Evolutionary conservation across 2,113 vertebrate genomes (phyloP).

Genomic region (Capra hircus): DNA sequence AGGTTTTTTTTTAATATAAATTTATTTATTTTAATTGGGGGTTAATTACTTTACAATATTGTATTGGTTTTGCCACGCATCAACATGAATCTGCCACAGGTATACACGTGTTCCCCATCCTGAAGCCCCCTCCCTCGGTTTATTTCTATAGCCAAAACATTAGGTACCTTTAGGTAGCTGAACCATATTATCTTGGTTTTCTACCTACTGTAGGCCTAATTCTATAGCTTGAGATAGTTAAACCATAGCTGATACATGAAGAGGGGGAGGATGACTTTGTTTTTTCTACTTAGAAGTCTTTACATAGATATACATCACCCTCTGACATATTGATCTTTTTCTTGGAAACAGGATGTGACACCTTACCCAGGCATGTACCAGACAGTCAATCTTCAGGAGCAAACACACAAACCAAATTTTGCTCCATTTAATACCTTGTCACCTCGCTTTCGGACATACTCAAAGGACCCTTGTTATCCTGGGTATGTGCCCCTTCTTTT

Average conservation of each 20-base stretch:
- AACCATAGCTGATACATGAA: background rate
- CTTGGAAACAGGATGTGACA: slow-evolving; percentile 70
- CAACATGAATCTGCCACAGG: no score
- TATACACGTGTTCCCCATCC: no score
- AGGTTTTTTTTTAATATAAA: background rate
- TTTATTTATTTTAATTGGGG: no score
- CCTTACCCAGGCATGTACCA: slow-evolving; percentile 83
- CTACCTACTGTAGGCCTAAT: background rate
- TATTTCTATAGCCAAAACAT: background rate
- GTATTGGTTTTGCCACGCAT: no score
- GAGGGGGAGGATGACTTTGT: background rate
- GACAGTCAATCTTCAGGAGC: slow-evolving; percentile 43
- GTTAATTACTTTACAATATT: no score
- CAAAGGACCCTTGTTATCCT: slow-evolving; percentile 66
- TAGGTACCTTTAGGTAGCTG: background rate
- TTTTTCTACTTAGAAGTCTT: background rate
- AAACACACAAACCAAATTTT: slow-evolving; percentile 55
- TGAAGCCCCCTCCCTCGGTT: background rate
- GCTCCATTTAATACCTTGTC: slow-evolving; percentile 79
- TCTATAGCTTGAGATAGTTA: background rate
- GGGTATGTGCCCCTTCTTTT: slow-evolving; percentile 78
- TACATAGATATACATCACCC: background rate
- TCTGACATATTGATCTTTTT: background rate
- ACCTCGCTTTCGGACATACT: slow-evolving; percentile 66
- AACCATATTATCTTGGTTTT: background rate